A percentile compares a stretch with the other conserved stretches of the same genome.
phyloP scores from a whole-genome alignment of 2,888 invertebrate genomes.

The Agriopis leucophaearia region DNA sequence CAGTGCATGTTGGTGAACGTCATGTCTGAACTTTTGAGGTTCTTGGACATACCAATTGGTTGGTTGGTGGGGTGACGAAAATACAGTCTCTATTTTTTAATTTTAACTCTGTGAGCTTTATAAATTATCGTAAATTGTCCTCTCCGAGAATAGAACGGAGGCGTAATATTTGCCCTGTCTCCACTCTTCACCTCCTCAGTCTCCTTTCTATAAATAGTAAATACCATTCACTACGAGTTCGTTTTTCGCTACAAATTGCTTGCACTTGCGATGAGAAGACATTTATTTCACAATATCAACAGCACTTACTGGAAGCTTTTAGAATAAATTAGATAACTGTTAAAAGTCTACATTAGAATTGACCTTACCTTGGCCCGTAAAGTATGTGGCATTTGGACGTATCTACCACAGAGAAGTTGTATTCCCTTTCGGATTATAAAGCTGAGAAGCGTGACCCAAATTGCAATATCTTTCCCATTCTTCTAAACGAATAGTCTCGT shows the following conservation, averaged over 20 bases:
- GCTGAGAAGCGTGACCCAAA: neutral
- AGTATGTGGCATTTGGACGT: constrained; percentile 3
- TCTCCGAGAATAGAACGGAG: constrained; percentile 14
- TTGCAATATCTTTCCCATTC: neutral
- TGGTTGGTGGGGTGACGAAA: too few relatives aligned
- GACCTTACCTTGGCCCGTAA: constrained; percentile 4
- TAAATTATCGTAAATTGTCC: constrained; percentile 8
- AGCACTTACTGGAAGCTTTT: constrained; percentile 7
- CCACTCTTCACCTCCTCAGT: constrained; percentile 1
- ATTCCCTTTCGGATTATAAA: neutral
- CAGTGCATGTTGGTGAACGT: too few relatives aligned
- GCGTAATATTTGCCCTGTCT: constrained; percentile 20
- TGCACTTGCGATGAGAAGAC: constrained; percentile 3
- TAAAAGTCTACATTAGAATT: neutral
- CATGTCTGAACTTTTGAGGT: too few relatives aligned
- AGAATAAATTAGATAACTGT: neutral
- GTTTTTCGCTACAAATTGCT: constrained; percentile 13
- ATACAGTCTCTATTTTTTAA: too few relatives aligned
- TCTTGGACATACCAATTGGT: too few relatives aligned
- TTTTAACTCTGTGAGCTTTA: neutral
- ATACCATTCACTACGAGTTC: constrained; percentile 18
- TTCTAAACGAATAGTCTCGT: neutral
- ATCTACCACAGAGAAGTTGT: neutral
- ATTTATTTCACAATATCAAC: constrained; percentile 8
- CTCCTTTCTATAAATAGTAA: constrained; percentile 27